Evolutionary conservation across 1,140 invertebrate genomes (phyloP).

Genomic region (Hylyphantes graminicola): DNA sequence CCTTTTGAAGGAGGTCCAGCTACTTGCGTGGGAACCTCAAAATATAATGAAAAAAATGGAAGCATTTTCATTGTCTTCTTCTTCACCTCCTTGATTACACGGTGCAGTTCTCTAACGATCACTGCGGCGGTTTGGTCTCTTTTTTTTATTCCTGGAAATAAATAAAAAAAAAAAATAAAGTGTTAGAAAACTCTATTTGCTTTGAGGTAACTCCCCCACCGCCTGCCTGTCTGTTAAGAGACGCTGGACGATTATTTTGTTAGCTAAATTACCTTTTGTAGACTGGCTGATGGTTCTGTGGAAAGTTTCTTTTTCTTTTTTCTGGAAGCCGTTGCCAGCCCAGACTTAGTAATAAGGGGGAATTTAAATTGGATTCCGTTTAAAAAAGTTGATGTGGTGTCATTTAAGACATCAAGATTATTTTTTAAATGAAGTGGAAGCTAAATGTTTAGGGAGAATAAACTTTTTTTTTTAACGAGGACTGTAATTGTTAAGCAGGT

Average conservation of each 20-base stretch:
- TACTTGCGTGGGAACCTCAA: conserved; percentile 41
- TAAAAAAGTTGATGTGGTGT: not conserved
- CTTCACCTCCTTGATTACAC: conserved; percentile 34
- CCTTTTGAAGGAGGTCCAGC: conserved; percentile 19
- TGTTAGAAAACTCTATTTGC: conserved; percentile 54
- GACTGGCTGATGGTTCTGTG: not conserved
- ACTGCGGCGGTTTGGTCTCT: conserved; percentile 27
- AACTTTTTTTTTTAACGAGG: no score
- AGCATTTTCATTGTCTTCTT: not conserved
- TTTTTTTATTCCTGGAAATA: not conserved
- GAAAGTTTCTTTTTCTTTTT: not conserved
- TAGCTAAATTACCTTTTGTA: conserved; percentile 53
- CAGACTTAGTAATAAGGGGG: not conserved
- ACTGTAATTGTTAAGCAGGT: no score
- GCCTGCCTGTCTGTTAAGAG: conserved; percentile 20
- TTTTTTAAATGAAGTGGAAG: no score
- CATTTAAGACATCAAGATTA: no score
- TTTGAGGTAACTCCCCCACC: conserved; percentile 21
- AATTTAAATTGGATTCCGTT: not conserved
- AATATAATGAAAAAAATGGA: not conserved
- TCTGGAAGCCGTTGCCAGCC: not conserved
- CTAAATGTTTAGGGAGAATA: no score
- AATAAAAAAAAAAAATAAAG: conserved; percentile 8
- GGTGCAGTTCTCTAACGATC: conserved; percentile 39
- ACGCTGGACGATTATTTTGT: conserved; percentile 44